Evolutionary conservation across 1,140 invertebrate species (phyloP).

Genomic region (Calliopsis andreniformis): DNA sequence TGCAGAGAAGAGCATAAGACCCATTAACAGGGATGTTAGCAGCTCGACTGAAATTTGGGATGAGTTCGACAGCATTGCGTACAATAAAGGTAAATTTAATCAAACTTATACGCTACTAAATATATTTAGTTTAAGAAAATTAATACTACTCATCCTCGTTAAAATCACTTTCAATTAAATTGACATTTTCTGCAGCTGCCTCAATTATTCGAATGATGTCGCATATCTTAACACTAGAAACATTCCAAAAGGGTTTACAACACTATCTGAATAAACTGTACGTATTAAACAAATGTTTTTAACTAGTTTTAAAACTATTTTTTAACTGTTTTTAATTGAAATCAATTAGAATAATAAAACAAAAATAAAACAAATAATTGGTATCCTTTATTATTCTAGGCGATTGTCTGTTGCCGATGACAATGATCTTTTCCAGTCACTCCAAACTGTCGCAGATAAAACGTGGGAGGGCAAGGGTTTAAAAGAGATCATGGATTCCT

Average conservation of each 20-base stretch:
- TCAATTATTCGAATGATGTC: conserved; percentile 83
- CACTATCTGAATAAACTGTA: conserved; percentile 79
- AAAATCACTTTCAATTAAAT: conserved; percentile 4
- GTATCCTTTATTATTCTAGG: no score
- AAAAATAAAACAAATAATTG: no score
- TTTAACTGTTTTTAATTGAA: no score
- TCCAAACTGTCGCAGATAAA: conserved; percentile 82
- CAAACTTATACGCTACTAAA: no score
- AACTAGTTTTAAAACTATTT: no score
- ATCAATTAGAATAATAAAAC: conserved; percentile 31
- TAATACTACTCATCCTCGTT: background rate
- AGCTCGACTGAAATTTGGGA: conserved; percentile 87
- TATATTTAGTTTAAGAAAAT: no score
- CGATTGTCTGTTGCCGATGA: conserved; percentile 79
- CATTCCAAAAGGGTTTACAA: conserved; percentile 78
- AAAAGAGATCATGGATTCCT: conserved; percentile 89
- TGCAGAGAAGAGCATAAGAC: conserved; percentile 85
- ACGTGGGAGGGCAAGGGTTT: conserved; percentile 83
- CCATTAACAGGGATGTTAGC: conserved; percentile 87
- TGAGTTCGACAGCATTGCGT: conserved; percentile 92
- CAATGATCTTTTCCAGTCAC: conserved; percentile 83
- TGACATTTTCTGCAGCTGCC: conserved; percentile 77
- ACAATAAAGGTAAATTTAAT: conserved; percentile 86
- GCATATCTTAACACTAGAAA: conserved; percentile 78
- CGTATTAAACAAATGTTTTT: no score